Conservation (phyloP, 2,113 vertebrate genomes). For the Phalacrocorax brasilianus region DNA sequence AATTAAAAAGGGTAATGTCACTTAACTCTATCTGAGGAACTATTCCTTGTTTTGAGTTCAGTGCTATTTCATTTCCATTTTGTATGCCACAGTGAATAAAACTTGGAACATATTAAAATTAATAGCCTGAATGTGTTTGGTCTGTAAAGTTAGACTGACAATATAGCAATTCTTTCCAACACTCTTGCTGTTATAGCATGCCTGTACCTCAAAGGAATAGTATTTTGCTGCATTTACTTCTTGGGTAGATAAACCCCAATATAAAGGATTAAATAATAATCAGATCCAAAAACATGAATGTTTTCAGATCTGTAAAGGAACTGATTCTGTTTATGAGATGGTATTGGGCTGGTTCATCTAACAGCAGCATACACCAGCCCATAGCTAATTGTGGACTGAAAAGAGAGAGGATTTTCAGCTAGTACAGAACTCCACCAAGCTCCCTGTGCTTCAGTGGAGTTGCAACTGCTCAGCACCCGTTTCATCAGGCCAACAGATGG, state of each 20-base stretch:
- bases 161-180: not conserved
- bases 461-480: slow-evolving; percentile 17
- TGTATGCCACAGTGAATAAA: slow-evolving; percentile 4
- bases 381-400: not conserved
- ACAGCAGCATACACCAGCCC: not conserved
- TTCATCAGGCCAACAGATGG: slow-evolving; percentile 35
- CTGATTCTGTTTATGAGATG: not conserved
- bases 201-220: not conserved
- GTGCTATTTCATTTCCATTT: slow-evolving; percentile 2
- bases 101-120: slow-evolving; percentile 29
- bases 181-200: not conserved
- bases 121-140: slow-evolving; percentile 25
- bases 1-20: not conserved
- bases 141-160: slow-evolving; percentile 9
- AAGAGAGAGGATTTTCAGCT: not conserved
- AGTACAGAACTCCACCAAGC: not conserved
- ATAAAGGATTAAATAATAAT: not conserved
- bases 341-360: not conserved
- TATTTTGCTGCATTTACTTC: not conserved
- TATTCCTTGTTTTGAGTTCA: not conserved
- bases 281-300: not conserved
- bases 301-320: not conserved
- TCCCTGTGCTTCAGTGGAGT: not conserved
- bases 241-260: not conserved
- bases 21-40: not conserved